Base-by-base conservation (phyloP, 2,797 vertebrate species). In the Syngnathus rostellatus region DNA sequence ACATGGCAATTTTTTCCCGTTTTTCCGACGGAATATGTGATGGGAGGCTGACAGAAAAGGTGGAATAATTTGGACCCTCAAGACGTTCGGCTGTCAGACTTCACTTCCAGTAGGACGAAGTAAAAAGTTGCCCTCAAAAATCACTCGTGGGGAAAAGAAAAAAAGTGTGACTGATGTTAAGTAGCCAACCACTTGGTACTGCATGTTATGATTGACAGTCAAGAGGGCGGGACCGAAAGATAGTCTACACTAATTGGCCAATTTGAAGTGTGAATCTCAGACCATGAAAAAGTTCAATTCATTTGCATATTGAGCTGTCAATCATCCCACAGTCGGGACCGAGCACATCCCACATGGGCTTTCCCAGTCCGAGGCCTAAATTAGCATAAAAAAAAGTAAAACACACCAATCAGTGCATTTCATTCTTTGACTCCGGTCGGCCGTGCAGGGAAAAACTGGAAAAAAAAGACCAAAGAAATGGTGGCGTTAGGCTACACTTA, bases 11-110 rank as follows among this genome's bases (percentile, higher is more conserved):
- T 25, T 62, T 62, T 6, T 62, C 2, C 8, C 5, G 6, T 23
- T 43, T 61, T 61, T 61, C 60, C 14, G 17, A 62, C 60, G 16
- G 21, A 45, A 25, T 45, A 8, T 9, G 21, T 45, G 60, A 62
- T 45, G 21, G 45, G 60, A 38, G 39, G 14, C 55, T 31, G 60
- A 62, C 40, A 46, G 60, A 62, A 45, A 46, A 45, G 60, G 41
- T 62, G 60, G 12, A 45, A 16, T 62, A 7, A 25, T 62, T 43
- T 62, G 60, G 60, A 59, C 60, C 40, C 60, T 45, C 6, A 21
- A 62, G 60, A 62, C 60, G 2, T 41, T 23, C 19, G 9, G 40
- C 40, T 41, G 59, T 58, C 55, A 38, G 14, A 6, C 16, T 17
- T 31, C 55, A 37, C 14, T 17, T 17, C 25, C 31, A 31, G 53